These are phyloP conservation scores for Aphelinus certus DNA, from an alignment of 1,140 invertebrate genomes.

Conservation along the genomic window DNA sequence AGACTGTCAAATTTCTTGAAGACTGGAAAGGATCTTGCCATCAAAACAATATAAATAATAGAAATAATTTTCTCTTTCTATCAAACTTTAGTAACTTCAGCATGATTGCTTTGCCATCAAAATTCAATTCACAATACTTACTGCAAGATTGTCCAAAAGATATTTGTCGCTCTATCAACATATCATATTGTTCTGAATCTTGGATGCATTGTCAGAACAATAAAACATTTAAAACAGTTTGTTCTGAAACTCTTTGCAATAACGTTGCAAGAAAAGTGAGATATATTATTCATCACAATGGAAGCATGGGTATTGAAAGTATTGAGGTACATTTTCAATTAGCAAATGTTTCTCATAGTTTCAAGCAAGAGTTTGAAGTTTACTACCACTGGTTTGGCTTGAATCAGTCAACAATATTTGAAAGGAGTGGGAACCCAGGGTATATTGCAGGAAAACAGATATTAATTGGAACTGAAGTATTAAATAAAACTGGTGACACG, in stretches of 20 bases:
- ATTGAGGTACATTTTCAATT: constrained; percentile 62
- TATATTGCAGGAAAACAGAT: constrained; percentile 73
- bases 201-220: constrained; percentile 51
- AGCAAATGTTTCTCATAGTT: constrained; percentile 57
- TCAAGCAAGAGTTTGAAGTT: constrained; percentile 66
- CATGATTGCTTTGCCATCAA: constrained; percentile 54
- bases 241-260: constrained; percentile 50
- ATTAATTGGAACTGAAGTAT: constrained; percentile 63
- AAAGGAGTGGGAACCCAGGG: constrained; percentile 76
- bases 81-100: constrained; percentile 57
- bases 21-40: constrained; percentile 61
- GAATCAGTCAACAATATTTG: constrained; percentile 51
- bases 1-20: constrained; percentile 61
- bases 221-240: constrained; percentile 44
- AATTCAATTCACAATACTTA: constrained; percentile 49
- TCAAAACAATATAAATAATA: constrained; percentile 55
- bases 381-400: constrained; percentile 65
- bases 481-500: constrained; percentile 46
- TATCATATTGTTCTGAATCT: constrained; percentile 58
- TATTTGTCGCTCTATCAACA: constrained; percentile 62
- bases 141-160: constrained; percentile 66
- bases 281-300: constrained; percentile 69
- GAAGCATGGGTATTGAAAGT: constrained; percentile 66
- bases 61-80: constrained; percentile 57
- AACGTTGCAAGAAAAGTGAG: constrained; percentile 66